Conservation (phyloP, 2,888 invertebrate genomes). For the Pyrrhosoma nymphula region DNA sequence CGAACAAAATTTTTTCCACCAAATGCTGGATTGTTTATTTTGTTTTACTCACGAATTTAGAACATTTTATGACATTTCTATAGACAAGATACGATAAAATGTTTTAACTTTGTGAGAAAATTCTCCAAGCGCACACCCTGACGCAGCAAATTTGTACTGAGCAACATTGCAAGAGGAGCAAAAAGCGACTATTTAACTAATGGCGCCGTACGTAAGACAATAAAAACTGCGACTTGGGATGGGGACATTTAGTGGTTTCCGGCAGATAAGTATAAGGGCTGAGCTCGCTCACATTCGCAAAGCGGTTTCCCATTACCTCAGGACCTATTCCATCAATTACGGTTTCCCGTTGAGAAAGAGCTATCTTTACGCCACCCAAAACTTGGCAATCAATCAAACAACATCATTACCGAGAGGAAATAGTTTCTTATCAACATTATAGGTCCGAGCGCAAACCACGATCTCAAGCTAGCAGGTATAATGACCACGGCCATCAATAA, state of each 20-base stretch:
- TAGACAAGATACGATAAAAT: not conserved
- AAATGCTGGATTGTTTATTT: not conserved
- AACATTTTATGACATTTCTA: not conserved
- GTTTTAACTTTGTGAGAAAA: not conserved
- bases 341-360: slow-evolving; percentile 28
- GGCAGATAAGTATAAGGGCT: slow-evolving; percentile 17
- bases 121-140: not conserved
- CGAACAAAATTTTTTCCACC: not conserved
- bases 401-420: slow-evolving; percentile 13
- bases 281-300: not conserved
- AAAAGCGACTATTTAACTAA: not conserved
- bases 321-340: slow-evolving; percentile 22
- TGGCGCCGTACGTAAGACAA: not conserved
- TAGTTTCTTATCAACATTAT: slow-evolving; percentile 16
- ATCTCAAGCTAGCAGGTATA: not conserved
- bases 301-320: not conserved
- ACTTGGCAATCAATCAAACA: slow-evolving; percentile 2
- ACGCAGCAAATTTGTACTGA: not conserved
- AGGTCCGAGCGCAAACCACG: not conserved
- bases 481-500: not conserved
- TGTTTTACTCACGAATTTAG: not conserved
- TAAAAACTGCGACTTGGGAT: not conserved
- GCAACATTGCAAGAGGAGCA: not conserved
- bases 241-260: not conserved
- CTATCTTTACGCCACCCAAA: slow-evolving; percentile 1